Base-by-base conservation (phyloP, 2,113 vertebrate genomes). In the Sula dactylatra region DNA sequence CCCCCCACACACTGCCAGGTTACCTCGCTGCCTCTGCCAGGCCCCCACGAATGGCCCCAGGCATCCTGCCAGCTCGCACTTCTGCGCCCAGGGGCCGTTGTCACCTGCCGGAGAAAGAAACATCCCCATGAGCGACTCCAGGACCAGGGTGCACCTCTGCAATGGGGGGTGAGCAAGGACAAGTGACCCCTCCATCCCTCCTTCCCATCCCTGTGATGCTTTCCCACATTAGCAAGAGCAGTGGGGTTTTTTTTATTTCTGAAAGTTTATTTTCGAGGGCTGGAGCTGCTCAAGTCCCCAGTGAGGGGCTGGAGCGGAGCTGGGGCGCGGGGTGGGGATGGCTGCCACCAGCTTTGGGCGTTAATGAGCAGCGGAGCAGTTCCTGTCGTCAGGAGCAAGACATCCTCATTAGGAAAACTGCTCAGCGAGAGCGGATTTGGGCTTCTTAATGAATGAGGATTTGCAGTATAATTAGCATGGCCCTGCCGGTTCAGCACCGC, bases 11-110 rank as follows among this genome's bases (percentile, higher is more conserved):
- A 0, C 83, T 83, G 70, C 64, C 54, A 16, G 40, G 44, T 72
- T 98, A 99, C 99, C 99, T 99, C 96, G 97, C 82, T 85, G 98
- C 45, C 93, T 97, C 97, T 99, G 99, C 99, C 99, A 99, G 40
- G 71, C 96, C 78, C 99, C 99, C 27, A 86, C 50, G 59, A 99
- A 99, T 0, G 99, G 99, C 16, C 99, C 99, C 16, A 97, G 88
- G 45, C 97, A 98, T 92, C 99, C 99, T 2, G 99, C 98, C 91
- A 99, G 99, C 94, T 99, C 98, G 42, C 99, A 99, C 97, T 99
- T 99, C 98, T 99, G 97, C 45, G 99, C 98, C 99, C 99, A 99
- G 1, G 99, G 99, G 6, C 99, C 99, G 1, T 99, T 99, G 98
- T 99, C 99, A 86, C 99, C 99, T 99, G 96, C 71, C 96, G 85